Evolutionary conservation across 2,113 vertebrate species (phyloP).

Genomic region (Chinchilla lanigera): DNA sequence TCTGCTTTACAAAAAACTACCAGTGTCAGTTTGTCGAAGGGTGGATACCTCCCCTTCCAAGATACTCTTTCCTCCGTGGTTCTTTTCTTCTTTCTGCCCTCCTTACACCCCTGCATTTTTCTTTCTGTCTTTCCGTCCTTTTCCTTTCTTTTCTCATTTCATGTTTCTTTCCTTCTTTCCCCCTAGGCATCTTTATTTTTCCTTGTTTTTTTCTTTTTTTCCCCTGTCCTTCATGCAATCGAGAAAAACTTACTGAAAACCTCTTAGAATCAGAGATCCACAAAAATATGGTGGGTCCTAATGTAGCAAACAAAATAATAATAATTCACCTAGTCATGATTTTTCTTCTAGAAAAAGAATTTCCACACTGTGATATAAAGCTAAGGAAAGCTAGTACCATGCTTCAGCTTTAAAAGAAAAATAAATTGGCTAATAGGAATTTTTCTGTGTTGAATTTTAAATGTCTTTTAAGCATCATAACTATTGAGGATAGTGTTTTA

Average conservation of each 20-base stretch:
- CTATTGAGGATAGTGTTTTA: background rate
- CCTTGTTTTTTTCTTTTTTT: background rate
- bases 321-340: background rate
- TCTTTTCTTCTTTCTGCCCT: background rate
- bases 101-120: background rate
- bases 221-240: background rate
- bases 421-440: background rate
- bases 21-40: background rate
- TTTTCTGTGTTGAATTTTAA: background rate
- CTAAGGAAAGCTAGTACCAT: background rate
- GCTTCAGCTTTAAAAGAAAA: constrained; percentile 1
- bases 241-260: background rate
- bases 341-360: background rate
- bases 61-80: background rate
- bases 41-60: background rate
- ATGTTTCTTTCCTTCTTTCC: background rate
- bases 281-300: background rate
- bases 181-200: background rate
- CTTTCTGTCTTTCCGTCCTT: background rate
- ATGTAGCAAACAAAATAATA: background rate
- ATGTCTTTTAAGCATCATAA: background rate
- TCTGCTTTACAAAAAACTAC: constrained; percentile 10
- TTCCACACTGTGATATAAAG: background rate
- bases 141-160: background rate
- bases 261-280: background rate